phyloP scores from a whole-genome alignment of 2,888 invertebrate species.

The Ommatoiulus sabulosus region DNA sequence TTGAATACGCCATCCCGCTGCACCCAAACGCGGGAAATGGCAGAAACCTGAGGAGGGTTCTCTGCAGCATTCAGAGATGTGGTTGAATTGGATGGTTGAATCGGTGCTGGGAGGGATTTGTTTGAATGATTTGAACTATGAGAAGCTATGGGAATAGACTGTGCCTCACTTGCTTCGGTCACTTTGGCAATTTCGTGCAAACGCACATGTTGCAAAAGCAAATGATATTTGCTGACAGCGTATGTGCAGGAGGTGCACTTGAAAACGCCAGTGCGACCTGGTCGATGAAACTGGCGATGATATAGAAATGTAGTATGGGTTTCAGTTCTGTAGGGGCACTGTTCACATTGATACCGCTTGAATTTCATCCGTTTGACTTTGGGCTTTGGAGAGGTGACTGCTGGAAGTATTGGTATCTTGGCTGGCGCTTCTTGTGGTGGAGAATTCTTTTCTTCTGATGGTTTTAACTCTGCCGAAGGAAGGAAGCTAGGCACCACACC shows the following conservation, averaged over 20 bases:
- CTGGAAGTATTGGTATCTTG: neutral
- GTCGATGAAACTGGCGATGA: conserved; percentile 86
- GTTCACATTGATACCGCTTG: conserved; percentile 81
- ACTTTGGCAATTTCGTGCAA: conserved; percentile 71
- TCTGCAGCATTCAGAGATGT: conserved; percentile 56
- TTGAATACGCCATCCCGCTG: conserved; percentile 78
- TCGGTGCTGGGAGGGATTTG: neutral
- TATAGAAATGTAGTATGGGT: conserved; percentile 88
- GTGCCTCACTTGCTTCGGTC: conserved; percentile 54
- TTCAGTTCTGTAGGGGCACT: conserved; percentile 87
- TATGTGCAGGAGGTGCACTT: conserved; percentile 86
- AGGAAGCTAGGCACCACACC: neutral
- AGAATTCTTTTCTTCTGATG: neutral
- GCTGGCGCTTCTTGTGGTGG: neutral
- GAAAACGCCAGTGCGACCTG: conserved; percentile 77
- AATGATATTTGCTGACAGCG: conserved; percentile 81
- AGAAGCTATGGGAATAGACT: neutral
- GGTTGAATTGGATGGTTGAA: conserved; percentile 39
- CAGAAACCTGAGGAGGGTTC: conserved; percentile 55
- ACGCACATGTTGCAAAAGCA: conserved; percentile 85
- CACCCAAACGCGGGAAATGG: conserved; percentile 80
- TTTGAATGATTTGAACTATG: conserved; percentile 6
- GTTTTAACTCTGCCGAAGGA: conserved; percentile 1
- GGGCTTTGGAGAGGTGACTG: conserved; percentile 37
- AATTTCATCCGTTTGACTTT: conserved; percentile 37